Base-by-base conservation (phyloP, 2,797 vertebrate species). In the Oreortyx pictus region DNA sequence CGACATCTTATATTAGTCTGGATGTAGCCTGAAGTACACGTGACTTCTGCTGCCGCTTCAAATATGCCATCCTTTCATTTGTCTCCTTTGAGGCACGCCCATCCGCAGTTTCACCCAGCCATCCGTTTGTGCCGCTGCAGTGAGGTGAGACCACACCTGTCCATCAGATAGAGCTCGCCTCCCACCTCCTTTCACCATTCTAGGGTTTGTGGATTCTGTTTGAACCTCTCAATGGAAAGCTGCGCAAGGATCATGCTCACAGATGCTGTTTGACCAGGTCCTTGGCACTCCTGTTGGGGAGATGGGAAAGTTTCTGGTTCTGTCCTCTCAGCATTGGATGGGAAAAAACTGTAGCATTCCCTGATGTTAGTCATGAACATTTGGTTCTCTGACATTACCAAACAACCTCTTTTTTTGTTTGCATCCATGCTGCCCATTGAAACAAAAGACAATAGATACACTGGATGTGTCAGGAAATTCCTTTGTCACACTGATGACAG, bases 401-500 rank as follows among this genome's bases (percentile, higher is more conserved):
- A 43, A 56, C 3, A 25, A 31, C 23, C 19, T 71, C 90, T 71
- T 47, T 6, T 61, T 78, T 67, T 92, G 39, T 93, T 86, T 83
- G 85, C 56, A 75, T 1, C 49, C 24, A 4, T 82, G 76, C 46
- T 86, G 11, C 74, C 54, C 50, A 44, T 20, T 88, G 87, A 94
- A 78, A 91, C 50, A 86, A 75, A 50, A 83, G 46, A 91, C 89
- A 88, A 72, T 49, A 25, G 65, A 64, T 62, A 54, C 7, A 7
- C 60, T 11, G 5, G 66, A 93, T 89, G 85, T 88, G 82, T 89
- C 94, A 84, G 91, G 94, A 88, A 92, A 70, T 93, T 75, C n/a
- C 19, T 93, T 70, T 93, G 66, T 93, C 83, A 2, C 6, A 13
- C 50, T 78, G 85, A 64, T 93, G 86, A 73, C 92, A 89, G 77